A percentile compares a stretch with the other conserved stretches of the same genome.
These are phyloP conservation scores for Nannobrachium achirus DNA, from an alignment of 2,113 vertebrate genomes.

Conservation along the genomic window DNA sequence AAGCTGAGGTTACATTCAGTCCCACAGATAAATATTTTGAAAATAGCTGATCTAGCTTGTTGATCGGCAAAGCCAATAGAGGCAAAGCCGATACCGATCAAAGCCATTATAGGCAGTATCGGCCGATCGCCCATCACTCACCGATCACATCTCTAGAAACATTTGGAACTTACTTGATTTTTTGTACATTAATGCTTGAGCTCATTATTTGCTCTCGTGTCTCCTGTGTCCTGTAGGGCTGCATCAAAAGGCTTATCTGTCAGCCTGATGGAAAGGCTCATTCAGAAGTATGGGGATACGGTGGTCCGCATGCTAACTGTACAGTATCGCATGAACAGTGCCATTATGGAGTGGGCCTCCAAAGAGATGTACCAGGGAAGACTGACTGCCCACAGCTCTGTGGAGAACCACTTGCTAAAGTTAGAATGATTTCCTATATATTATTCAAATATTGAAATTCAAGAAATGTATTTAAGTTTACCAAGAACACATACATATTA, in stretches of 20 bases:
- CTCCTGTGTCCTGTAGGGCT: conserved; percentile 76
- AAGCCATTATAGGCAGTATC: too few relatives aligned
- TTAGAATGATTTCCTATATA: conserved; percentile 62
- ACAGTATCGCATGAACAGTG: conserved; percentile 95
- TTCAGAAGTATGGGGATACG: conserved; percentile 61
- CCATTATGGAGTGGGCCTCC: conserved; percentile 93
- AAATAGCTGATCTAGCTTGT: too few relatives aligned
- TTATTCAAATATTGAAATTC: background rate
- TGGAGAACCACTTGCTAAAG: conserved; percentile 88
- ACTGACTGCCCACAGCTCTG: conserved; percentile 86
- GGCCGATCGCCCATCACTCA: too few relatives aligned
- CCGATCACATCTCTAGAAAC: too few relatives aligned
- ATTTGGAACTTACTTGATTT: background rate
- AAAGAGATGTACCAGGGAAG: conserved; percentile 86
- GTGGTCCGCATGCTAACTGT: conserved; percentile 86
- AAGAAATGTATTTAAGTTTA: background rate
- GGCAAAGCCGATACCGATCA: too few relatives aligned
- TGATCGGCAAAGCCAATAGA: too few relatives aligned
- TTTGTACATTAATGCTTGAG: background rate
- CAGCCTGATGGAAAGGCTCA: conserved; percentile 94
- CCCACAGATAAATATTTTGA: too few relatives aligned
- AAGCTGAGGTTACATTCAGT: too few relatives aligned
- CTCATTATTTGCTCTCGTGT: background rate
- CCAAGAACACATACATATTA: background rate
- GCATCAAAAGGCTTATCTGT: conserved; percentile 84